Conservation (phyloP, 2,888 invertebrate genomes). For the Fabriciana adippe region DNA sequence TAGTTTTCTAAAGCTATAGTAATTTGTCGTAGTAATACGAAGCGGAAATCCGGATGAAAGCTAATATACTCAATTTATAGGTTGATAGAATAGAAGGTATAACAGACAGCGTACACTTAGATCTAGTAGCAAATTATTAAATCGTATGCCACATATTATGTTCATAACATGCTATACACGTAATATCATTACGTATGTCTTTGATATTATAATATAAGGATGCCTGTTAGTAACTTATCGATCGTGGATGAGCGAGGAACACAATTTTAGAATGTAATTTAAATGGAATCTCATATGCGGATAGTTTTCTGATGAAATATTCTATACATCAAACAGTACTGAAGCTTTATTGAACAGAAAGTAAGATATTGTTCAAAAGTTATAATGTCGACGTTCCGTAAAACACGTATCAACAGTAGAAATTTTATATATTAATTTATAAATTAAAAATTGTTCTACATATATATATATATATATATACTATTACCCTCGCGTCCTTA, state of each 20-base stretch:
- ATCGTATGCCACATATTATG: neutral
- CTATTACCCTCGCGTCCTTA: too few relatives aligned
- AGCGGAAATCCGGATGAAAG: too few relatives aligned
- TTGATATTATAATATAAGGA: constrained; percentile 31
- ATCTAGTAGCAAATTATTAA: constrained; percentile 6
- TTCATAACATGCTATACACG: constrained; percentile 24
- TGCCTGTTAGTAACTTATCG: constrained; percentile 22
- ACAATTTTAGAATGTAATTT: constrained; percentile 20
- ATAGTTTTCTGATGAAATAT: constrained; percentile 13
- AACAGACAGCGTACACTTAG: neutral
- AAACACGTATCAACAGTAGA: neutral
- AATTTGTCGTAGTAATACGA: too few relatives aligned
- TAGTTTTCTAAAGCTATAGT: too few relatives aligned
- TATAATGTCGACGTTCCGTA: neutral
- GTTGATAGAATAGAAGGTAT: too few relatives aligned
- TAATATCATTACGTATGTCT: constrained; percentile 27
- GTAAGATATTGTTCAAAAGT: neutral
- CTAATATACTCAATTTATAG: too few relatives aligned
- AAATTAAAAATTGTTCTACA: too few relatives aligned
- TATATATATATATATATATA: too few relatives aligned
- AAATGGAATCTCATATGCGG: constrained; percentile 23
- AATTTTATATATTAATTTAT: too few relatives aligned
- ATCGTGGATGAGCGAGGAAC: neutral
- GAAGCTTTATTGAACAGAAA: neutral
- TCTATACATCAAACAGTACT: neutral